Evolutionary conservation across 2,888 invertebrate species (phyloP), one percentile per base, ranked within the genome.

Genomic region (Drosophila stalkeri): DNA sequence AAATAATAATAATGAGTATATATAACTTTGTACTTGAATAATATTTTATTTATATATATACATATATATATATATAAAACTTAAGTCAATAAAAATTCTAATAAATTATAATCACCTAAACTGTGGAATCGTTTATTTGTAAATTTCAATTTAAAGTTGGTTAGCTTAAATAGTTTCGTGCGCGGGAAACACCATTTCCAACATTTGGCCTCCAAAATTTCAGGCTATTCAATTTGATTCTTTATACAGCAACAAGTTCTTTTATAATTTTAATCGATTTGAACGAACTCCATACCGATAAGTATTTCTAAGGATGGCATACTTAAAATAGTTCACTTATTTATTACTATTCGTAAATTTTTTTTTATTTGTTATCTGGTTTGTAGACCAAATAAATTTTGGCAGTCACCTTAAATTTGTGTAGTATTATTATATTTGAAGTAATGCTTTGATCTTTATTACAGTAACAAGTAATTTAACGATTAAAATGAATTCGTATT

Each of bases 1-100:
- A 90, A 81, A 90, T 82, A 88, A 91, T 89, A 91, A 91, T 92
- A 91, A 91, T 88, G 90, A 90, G 89, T 86, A 86, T 86, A 86
- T 90, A 91, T 91, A 91, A 91, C 91, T 91, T 91, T 91, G 92
- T 91, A 91, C 92, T 91, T 91, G 92, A 91, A 92, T 92, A 91
- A 92, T 89, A 91, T 91, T 92, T 92, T 92, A 92, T 91, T 91
- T 86, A 91, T 90, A 86, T 84, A 84, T 83, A 80, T 81, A 80
- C 74, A 66, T 80, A 90, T 84, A 89, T 89, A 85, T 87, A 76
- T 80, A 62, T 82, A 89, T 87, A 89, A 85, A 86, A 82, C 82
- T 89, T 92, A 91, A 91, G 92, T 90, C 91, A 86, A 90, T 89
- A 91, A 86, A 90, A 89, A 91, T 91, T 91, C 87, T 89, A 91